Conservation (phyloP, 1,140 invertebrate genomes). For the Penaeus chinensis region DNA sequence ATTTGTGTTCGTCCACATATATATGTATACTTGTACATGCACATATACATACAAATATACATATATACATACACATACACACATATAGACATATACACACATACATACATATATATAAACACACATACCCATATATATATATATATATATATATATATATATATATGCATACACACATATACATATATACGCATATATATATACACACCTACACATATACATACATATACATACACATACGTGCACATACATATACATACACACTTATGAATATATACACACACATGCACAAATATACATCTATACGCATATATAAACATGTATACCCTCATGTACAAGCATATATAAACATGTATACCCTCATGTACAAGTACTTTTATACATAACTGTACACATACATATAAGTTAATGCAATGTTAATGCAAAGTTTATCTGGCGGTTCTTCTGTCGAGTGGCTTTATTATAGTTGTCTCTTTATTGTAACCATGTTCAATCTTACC, state of each 20-base stretch:
- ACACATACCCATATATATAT: conserved; percentile 7
- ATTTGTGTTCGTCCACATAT: not conserved
- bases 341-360: not conserved
- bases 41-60: conserved; percentile 7
- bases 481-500: too few species aligned
- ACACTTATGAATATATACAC: conserved; percentile 2
- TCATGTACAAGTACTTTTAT: not conserved
- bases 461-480: too few species aligned
- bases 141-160: conserved; percentile 12
- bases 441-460: too few species aligned
- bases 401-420: too few species aligned
- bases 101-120: too few species aligned
- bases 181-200: conserved; percentile 12
- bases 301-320: not conserved
- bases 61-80: conserved; percentile 12
- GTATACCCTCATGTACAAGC: not conserved
- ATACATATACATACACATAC: conserved; percentile 12
- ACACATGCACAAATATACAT: not conserved
- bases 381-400: not conserved
- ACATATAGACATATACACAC: conserved; percentile 7
- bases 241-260: conserved; percentile 12
- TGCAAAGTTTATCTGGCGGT: too few species aligned
- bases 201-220: not conserved
- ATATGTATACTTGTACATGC: not conserved
- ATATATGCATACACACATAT: conserved; percentile 12